Evolutionary conservation across 2,888 invertebrate genomes (phyloP), one percentile per base, ranked within the genome.

Genomic region (Melieria picta): DNA sequence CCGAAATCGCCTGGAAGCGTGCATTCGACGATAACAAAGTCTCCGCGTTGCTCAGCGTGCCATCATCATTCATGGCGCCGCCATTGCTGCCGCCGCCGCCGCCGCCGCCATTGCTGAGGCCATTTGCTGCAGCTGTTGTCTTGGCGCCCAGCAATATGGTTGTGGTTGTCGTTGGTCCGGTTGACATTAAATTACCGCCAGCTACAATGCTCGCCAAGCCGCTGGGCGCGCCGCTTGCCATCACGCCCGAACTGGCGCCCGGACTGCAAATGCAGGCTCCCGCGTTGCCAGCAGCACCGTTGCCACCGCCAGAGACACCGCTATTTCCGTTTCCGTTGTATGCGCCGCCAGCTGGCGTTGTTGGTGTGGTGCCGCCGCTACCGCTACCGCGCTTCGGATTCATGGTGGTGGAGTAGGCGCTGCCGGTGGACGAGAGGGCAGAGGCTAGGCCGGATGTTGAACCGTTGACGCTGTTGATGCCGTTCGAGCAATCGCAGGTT

Each of bases 1-100:
- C 95, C 55, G 94, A 94, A 83, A 95, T 94, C 5, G 94, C 92
- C 80, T 93, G 94, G 88, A 97, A 95, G 84, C 94, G 92, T 0
- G 96, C 96, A 84, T 96, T 96, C 5, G 96, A 95, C 1, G 97
- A 96, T 42, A 97, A 87, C 76, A 96, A 87, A 43, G 95, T 96
- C 86, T 94, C 94, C 1, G 94, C 93, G 83, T 93, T 94, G 76
- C 93, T 93, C 69, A 85, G 73, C n/a, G 85, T 85, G 67, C 84
- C 84, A 70, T 86, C 85, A 73, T 84, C 85, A 76, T 85, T 86
- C 75, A 84, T 78, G 50, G 84, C 80, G 60, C 83, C 82, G 48
- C 79, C 75, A 69, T 77, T 75, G 81, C 74, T 76, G 30, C 80
- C 78, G 16, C 16, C 16, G 16, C 16, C 16, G 16, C 16, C 16